Conservation (phyloP, 2,797 vertebrate genomes). For the Danio aesculapii region DNA sequence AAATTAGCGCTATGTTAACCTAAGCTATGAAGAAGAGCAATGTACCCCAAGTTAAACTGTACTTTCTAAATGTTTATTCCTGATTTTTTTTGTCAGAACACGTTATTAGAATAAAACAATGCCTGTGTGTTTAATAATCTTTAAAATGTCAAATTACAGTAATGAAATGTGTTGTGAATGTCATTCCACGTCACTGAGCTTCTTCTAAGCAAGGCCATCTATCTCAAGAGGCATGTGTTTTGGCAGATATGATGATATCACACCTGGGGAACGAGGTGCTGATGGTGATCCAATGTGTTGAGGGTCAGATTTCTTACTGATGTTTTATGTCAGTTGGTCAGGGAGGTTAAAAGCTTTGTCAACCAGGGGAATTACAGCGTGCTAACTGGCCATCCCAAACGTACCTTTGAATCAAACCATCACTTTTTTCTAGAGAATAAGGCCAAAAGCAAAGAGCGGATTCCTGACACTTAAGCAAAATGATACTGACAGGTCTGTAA, state of each 20-base stretch:
- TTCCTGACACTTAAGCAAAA: conserved; percentile 37
- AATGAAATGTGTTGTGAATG: not conserved
- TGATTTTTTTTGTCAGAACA: not conserved
- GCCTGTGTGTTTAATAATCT: not conserved
- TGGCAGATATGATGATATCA: conserved; percentile 23
- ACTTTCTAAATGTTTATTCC: not conserved
- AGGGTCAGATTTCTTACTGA: conserved; percentile 27
- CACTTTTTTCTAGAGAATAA: not conserved
- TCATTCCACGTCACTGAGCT: not conserved
- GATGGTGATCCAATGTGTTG: conserved; percentile 21
- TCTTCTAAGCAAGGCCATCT: not conserved
- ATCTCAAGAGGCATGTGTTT: conserved; percentile 15
- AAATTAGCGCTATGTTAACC: not conserved
- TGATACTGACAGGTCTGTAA: conserved; percentile 39
- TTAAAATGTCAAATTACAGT: not conserved
- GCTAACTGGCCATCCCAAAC: conserved; percentile 6
- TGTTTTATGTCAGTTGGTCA: conserved; percentile 27
- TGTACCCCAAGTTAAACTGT: no score
- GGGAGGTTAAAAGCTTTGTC: conserved; percentile 35
- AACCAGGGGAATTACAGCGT: not conserved
- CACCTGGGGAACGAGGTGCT: not conserved
- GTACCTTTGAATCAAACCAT: conserved; percentile 18
- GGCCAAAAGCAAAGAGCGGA: conserved; percentile 21
- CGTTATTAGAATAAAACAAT: not conserved
- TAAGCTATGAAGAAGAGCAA: not conserved